phyloP scores from a whole-genome alignment of 1,140 invertebrate species.

The Tribolium madens region DNA sequence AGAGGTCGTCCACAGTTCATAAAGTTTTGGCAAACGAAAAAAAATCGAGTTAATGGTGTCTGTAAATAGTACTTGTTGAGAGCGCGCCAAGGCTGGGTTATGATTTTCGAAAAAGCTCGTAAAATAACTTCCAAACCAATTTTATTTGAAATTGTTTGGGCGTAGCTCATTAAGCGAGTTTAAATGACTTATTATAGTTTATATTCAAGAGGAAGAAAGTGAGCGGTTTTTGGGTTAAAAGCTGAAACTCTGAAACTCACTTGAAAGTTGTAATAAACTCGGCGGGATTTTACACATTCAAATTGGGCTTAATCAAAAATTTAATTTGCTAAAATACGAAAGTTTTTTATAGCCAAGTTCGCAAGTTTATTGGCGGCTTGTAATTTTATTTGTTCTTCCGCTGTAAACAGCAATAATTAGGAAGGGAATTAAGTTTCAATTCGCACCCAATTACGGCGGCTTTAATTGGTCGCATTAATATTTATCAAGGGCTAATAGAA shows the following conservation, averaged over 20 bases:
- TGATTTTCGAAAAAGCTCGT: not conserved
- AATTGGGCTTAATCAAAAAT: conserved; percentile 14
- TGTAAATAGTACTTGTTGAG: not conserved
- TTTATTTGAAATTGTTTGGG: not conserved
- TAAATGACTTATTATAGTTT: not conserved
- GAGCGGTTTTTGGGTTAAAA: not conserved
- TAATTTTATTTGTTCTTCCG: conserved; percentile 13
- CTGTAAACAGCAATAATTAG: conserved; percentile 1
- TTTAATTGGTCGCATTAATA: too few species aligned
- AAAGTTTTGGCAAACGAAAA: not conserved
- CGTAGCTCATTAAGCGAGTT: not conserved
- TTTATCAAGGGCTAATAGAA: conserved; percentile 14
- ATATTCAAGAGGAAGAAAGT: too few species aligned
- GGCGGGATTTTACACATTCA: conserved; percentile 1
- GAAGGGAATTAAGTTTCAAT: not conserved
- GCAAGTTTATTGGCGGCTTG: not conserved
- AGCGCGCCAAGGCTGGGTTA: too few species aligned
- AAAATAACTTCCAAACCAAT: not conserved
- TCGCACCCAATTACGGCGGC: not conserved
- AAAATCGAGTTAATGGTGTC: not conserved
- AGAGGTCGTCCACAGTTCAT: not conserved
- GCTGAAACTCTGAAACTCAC: conserved; percentile 1
- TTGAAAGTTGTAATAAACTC: conserved; percentile 37
- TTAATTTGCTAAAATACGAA: conserved; percentile 3
- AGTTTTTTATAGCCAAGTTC: not conserved